Evolutionary conservation across 30 jellyfish, hydroid and myxozoan genomes (phyloP).

Genomic region (Aurelia aurita complex sp. Pacific): DNA sequence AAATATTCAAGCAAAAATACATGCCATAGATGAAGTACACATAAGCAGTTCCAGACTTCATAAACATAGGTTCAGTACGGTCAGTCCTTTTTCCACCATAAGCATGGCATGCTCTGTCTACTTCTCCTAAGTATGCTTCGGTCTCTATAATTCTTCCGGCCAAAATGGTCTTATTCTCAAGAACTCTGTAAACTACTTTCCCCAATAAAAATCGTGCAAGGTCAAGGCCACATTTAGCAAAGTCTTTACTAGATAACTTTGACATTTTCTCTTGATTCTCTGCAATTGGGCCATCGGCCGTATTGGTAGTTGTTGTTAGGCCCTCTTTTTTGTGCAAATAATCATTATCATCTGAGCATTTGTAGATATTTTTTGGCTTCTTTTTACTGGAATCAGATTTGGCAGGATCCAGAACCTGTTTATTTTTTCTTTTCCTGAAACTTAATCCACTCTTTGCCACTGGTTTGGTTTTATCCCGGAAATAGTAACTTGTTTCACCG

Average conservation of each 20-base stretch:
- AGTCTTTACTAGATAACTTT: conserved; percentile 24
- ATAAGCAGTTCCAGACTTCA: conserved; percentile 85
- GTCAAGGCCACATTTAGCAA: conserved; percentile 37
- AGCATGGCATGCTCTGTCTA: conserved; percentile 87
- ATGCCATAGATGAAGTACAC: conserved; percentile 89
- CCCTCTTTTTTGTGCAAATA: too few species aligned
- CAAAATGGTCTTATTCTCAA: conserved; percentile 27
- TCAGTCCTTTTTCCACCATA: conserved; percentile 90
- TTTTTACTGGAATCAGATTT: too few species aligned
- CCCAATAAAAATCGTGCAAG: conserved; percentile 79
- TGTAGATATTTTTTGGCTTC: too few species aligned
- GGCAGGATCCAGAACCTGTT: too few species aligned
- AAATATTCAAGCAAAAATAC: conserved; percentile 86
- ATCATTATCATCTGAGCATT: too few species aligned
- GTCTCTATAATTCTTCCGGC: conserved; percentile 86
- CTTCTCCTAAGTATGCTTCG: conserved; percentile 88
- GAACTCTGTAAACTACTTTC: conserved; percentile 29
- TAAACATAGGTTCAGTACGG: conserved; percentile 87
- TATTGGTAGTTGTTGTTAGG: too few species aligned
- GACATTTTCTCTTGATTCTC: too few species aligned
- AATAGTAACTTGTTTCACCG: too few species aligned
- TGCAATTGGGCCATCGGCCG: too few species aligned
- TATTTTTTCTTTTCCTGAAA: too few species aligned
- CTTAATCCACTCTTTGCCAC: too few species aligned
- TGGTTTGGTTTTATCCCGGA: too few species aligned